Evolutionary conservation across 53 echinoderm and acorn worm genomes (phyloP), one percentile per base, ranked within the genome.

Genomic region (Luidia sarsii): DNA sequence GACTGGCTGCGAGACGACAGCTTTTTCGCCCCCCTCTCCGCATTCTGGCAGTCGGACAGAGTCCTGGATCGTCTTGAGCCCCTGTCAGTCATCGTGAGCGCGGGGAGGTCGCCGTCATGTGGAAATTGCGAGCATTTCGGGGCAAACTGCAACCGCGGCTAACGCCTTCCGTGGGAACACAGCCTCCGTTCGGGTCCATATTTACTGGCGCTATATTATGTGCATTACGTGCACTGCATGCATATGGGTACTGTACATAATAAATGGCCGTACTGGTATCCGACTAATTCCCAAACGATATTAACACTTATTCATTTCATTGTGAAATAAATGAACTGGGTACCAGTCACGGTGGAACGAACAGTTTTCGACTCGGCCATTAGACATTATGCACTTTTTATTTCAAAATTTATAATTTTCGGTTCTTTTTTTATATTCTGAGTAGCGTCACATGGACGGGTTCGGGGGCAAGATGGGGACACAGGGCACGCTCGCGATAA

Each of bases 51-150:
- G 35, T 84, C 84, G 13, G 73, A 84, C 19, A 73, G 73, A 48
- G 64, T 65, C 84, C 84, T 84, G 36, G 73, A 65, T 50, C 84
- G 71, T 60, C 84, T 72, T 15, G 84, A 84, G 52, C 70, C 83
- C 83, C 70, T 83, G 23, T 84, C 84, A 50, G 84, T 72, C 84
- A 84, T 84, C 14, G 39, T 84, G 73, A 48, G 45, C 45, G 30
- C 45, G 60, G 56, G 33, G 48, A 77, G 13, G 31, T 50, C 31
- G 41, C 62, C 60, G 54, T 56, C 50, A 27, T 20, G 57, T 21
- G 11, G 72, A 56, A 25, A 59, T 60, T 33, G 56, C 77, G 15
- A 41, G 48, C 77, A 77, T 77, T 77, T 77, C 43, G 77, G 62
- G 61, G 48, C 27, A 60, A 20, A 60, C 45, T 19, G 61, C 34